Percentiles rank a stretch among this genome's conserved stretches.
Conservation (phyloP, 2,797 vertebrate species). For the Aulostomus chinensis region DNA sequence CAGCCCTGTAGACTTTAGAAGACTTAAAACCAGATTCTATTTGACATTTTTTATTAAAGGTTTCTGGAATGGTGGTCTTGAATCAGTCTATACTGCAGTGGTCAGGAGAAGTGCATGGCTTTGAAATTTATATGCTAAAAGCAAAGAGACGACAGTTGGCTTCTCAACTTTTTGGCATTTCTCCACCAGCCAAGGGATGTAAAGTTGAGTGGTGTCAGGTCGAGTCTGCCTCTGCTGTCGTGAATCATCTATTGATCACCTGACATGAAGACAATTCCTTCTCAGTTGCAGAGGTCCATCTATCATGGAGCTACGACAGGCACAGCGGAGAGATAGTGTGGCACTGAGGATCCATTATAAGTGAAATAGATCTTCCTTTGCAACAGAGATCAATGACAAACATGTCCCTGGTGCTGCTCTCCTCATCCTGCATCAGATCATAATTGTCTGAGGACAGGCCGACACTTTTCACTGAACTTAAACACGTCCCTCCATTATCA, state of each 20-base stretch:
- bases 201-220: conserved; percentile 19
- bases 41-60: too few species aligned
- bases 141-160: conserved; percentile 29
- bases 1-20: neutral
- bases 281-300: conserved; percentile 42
- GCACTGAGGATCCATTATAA: conserved; percentile 57
- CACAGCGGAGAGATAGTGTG: conserved; percentile 31
- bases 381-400: conserved; percentile 57
- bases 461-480: too few species aligned
- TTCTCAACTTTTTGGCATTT: conserved; percentile 46
- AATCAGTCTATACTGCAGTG: too few species aligned
- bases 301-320: conserved; percentile 50
- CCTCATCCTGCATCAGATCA: conserved; percentile 24
- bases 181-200: conserved; percentile 22
- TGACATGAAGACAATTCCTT: conserved; percentile 50
- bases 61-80: too few species aligned
- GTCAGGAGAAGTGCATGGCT: too few species aligned
- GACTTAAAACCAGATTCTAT: too few species aligned
- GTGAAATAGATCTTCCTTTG: conserved; percentile 63
- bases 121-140: too few species aligned
- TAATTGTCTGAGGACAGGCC: too few species aligned
- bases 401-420: conserved; percentile 22
- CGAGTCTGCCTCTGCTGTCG: conserved; percentile 29
- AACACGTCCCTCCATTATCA: too few species aligned
- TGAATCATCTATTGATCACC: conserved; percentile 57